Evolutionary conservation across 2,797 vertebrate genomes (phyloP).

Genomic region (Hypotaenidia philippensis): DNA sequence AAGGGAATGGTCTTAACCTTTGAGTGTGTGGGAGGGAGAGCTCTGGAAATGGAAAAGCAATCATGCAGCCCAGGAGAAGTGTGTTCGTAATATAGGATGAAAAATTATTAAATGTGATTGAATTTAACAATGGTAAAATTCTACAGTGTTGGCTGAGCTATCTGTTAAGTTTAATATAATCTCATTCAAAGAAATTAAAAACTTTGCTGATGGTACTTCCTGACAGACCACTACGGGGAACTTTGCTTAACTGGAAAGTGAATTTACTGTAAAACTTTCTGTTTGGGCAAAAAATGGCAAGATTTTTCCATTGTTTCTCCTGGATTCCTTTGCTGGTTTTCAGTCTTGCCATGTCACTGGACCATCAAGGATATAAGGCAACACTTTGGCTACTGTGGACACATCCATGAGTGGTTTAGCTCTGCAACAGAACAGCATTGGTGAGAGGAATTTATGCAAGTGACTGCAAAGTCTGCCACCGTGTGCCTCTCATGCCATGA

Average conservation of each 20-base stretch:
- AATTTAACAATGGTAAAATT: background rate
- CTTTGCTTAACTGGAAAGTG: background rate
- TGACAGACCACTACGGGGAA: background rate
- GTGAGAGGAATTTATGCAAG: background rate
- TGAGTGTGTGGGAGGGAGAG: accelerated
- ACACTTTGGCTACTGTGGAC: background rate
- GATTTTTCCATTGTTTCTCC: background rate
- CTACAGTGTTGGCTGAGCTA: background rate
- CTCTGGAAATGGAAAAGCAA: background rate
- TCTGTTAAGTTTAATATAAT: background rate
- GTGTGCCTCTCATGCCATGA: background rate
- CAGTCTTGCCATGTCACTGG: background rate
- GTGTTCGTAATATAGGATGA: background rate
- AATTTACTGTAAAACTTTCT: background rate
- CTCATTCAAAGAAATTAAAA: background rate
- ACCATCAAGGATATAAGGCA: background rate
- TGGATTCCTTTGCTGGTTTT: background rate
- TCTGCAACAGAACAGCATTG: background rate
- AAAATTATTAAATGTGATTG: background rate
- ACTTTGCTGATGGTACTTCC: background rate
- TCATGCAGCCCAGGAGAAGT: background rate
- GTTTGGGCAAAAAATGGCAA: background rate
- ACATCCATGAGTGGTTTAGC: background rate
- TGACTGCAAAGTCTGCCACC: background rate
- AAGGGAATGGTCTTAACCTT: background rate